phyloP scores from a whole-genome alignment of 2,888 invertebrate species.

The Linyphia triangularis region DNA sequence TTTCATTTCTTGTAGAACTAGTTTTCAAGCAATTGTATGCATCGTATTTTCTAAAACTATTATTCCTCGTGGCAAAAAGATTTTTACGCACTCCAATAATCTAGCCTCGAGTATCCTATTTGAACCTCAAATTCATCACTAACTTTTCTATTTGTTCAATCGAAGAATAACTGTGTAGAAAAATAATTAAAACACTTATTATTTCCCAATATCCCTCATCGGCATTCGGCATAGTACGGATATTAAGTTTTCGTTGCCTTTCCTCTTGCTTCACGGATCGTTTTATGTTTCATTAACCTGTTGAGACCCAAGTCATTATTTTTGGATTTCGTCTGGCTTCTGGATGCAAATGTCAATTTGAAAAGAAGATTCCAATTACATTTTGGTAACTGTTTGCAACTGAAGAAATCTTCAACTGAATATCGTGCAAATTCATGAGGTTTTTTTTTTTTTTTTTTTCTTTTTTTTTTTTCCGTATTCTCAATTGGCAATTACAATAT shows the following conservation, averaged over 20 bases:
- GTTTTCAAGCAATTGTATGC: background rate
- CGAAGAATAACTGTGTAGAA: too few relatives aligned
- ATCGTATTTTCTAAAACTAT: background rate
- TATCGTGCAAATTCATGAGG: background rate
- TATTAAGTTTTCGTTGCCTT: background rate
- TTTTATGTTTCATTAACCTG: background rate
- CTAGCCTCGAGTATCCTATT: background rate
- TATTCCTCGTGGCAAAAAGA: background rate
- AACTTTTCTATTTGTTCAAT: background rate
- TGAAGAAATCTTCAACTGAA: background rate
- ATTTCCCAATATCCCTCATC: too few relatives aligned
- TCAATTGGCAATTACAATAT: too few relatives aligned
- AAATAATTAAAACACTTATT: too few relatives aligned
- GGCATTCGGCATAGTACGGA: too few relatives aligned
- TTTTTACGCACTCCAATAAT: background rate
- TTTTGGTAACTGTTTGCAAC: background rate
- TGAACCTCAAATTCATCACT: too few relatives aligned
- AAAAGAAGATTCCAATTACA: background rate
- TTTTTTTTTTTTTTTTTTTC: too few relatives aligned
- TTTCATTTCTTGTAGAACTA: conserved; percentile 3
- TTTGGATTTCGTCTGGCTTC: background rate
- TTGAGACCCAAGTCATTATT: background rate
- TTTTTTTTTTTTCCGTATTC: too few relatives aligned
- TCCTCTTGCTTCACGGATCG: background rate
- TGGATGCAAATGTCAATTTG: background rate